Percentiles rank a stretch among this genome's conserved stretches.
phyloP scores from a whole-genome alignment of 2,888 invertebrate genomes.

The Ichneumon xanthorius region DNA sequence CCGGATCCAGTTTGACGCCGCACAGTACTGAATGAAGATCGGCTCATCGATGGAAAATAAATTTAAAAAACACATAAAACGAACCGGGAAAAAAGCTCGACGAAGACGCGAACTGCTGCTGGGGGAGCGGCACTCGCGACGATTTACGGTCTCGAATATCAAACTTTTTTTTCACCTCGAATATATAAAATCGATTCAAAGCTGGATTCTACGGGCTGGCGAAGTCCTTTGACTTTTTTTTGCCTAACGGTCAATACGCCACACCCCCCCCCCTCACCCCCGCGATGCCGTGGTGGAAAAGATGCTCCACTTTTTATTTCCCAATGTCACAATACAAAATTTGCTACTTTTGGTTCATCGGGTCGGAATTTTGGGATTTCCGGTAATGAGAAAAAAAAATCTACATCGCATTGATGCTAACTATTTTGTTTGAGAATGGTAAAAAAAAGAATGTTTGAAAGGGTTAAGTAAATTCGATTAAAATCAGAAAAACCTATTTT shows the following conservation, averaged over 20 bases:
- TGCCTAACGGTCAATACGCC: conserved; percentile 56
- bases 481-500: too few relatives aligned
- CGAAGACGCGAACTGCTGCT: conserved; percentile 52
- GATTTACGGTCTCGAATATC: conserved; percentile 72
- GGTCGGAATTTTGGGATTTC: not conserved
- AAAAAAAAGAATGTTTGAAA: too few relatives aligned
- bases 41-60: conserved; percentile 46
- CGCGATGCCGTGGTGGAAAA: conserved; percentile 40
- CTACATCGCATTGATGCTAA: too few relatives aligned
- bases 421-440: too few relatives aligned
- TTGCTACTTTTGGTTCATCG: not conserved
- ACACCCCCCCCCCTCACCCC: too few relatives aligned
- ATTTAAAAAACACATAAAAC: conserved; percentile 66
- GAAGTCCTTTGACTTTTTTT: conserved; percentile 68
- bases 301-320: conserved; percentile 51
- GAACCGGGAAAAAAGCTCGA: conserved; percentile 66
- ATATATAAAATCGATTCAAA: conserved; percentile 39
- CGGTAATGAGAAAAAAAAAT: too few relatives aligned
- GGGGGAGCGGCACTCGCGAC: conserved; percentile 58
- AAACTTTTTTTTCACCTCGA: conserved; percentile 63
- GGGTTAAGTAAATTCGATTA: not conserved
- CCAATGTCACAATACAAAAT: conserved; percentile 7
- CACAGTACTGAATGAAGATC: conserved; percentile 75
- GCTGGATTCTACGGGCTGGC: conserved; percentile 30
- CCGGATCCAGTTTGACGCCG: conserved; percentile 72